Base-by-base conservation (phyloP, 2,888 invertebrate species). In the Orthosia incerta region DNA sequence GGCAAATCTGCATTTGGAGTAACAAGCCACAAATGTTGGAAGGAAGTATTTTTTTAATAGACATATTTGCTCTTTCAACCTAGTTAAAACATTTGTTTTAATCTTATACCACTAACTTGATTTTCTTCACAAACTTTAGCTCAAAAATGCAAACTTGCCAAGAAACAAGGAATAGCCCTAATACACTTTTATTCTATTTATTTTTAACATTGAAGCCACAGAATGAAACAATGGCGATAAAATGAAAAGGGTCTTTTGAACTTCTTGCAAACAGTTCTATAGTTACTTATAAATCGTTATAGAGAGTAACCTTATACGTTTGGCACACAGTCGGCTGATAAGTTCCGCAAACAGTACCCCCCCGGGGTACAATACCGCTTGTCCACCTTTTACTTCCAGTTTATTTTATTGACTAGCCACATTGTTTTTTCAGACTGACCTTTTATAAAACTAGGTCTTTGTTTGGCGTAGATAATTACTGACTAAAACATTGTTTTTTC, bases 251-350 rank as follows among this genome's bases (percentile, higher is more conserved):
- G 12, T 18, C 55, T 18, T 48, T 16, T 57, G 65, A 59, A 59
- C 20, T 76, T 3, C 13, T 59, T 23, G 46, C 31, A 59, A 76
- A 66, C 23, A 59, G n/a, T 18, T 59, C n/a, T 51, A 31, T 46
- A 11, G 31, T 23, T 59, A 59, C 48, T 20, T 55, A 69, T 9
- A 51, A 50, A 20, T 31, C 26, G 9, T 46, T 51, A 50, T 23
- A 26, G n/a, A 26, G 23, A 53, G 76, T 48, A 39, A 67, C 63
- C 20, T 75, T 16, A 62, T 51, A 75, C 67, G 46, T 45, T 64
- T n/a, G 23, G 53, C 63, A 68, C 23, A 81, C 63, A 46, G 12
- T 20, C 59, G 23, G 26, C 60, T 81, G 31, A 68, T 60, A 81
- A 60, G 55, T 75, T 78, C 4, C 7, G 48, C 60, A 81, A 68